These are phyloP conservation scores for Lycocorax pyrrhopterus DNA, from an alignment of 2,113 vertebrate genomes.

Conservation along the genomic window DNA sequence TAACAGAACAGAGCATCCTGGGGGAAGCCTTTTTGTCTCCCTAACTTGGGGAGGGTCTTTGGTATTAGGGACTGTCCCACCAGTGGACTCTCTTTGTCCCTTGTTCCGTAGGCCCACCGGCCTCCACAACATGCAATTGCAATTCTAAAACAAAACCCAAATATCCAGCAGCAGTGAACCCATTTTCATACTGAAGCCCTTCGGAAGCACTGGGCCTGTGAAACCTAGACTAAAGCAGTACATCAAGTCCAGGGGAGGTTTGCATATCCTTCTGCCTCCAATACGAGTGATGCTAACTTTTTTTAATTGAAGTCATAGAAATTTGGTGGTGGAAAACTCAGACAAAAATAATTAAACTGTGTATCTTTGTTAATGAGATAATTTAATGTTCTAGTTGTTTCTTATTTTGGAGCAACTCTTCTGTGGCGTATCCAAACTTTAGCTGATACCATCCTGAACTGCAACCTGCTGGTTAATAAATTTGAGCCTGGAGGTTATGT, in stretches of 20 bases:
- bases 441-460: background rate
- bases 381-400: background rate
- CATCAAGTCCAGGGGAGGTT: background rate
- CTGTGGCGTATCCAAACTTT: background rate
- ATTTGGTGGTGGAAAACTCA: background rate
- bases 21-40: too few relatives aligned
- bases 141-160: background rate
- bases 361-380: background rate
- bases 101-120: too few relatives aligned
- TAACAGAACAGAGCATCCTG: too few relatives aligned
- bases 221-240: background rate
- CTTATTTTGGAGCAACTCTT: background rate
- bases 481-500: background rate
- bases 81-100: too few relatives aligned
- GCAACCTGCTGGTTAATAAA: background rate
- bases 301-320: background rate
- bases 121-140: background rate
- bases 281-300: background rate
- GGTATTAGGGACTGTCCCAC: too few relatives aligned
- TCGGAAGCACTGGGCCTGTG: background rate
- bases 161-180: background rate
- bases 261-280: background rate
- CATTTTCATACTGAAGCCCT: background rate
- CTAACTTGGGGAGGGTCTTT: too few relatives aligned
- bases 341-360: background rate